Percentiles rank a stretch among this genome's conserved stretches.
Evolutionary conservation across 1,140 invertebrate genomes (phyloP).

Genomic region (Drosophila seguyi): DNA sequence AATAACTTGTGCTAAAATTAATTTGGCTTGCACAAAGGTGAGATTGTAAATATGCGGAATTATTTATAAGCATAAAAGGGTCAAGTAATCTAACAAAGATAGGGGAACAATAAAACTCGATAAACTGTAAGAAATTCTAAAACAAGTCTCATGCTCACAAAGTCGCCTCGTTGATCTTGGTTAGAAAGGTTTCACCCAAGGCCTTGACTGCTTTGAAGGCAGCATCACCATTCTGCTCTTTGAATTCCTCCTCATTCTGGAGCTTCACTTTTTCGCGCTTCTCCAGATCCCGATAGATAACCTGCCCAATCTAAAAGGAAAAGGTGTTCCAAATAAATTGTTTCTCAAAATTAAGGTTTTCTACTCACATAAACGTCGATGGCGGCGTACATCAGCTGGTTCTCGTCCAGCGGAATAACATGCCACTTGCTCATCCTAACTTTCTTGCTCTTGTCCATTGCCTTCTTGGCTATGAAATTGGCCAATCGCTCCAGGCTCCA

Average conservation of each 20-base stretch:
- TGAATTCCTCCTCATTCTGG: constrained; percentile 68
- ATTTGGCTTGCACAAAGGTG: neutral
- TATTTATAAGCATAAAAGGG: neutral
- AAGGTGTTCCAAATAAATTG: neutral
- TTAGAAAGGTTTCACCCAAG: constrained; percentile 64
- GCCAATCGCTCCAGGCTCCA: constrained; percentile 89
- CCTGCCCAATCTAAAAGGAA: constrained; percentile 74
- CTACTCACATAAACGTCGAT: constrained; percentile 89
- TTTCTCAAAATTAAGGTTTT: neutral
- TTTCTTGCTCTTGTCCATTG: constrained; percentile 86
- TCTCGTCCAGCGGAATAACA: constrained; percentile 86
- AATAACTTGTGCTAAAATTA: neutral
- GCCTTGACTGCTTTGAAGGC: constrained; percentile 78
- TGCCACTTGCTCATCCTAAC: constrained; percentile 89
- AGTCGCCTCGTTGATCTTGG: constrained; percentile 62
- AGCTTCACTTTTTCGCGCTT: constrained; percentile 63
- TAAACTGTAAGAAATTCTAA: neutral
- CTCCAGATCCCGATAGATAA: constrained; percentile 75
- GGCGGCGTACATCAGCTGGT: constrained; percentile 88
- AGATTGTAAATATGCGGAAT: constrained; percentile 1
- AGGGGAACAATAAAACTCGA: neutral
- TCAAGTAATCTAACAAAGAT: neutral
- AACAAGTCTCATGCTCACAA: constrained; percentile 20
- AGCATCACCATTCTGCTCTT: constrained; percentile 73
- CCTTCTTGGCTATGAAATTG: constrained; percentile 86